A percentile compares a stretch with the other conserved stretches of the same genome.
These are phyloP conservation scores for Plectus sambesii DNA, from an alignment of 1,140 invertebrate genomes.

Conservation along the genomic window DNA sequence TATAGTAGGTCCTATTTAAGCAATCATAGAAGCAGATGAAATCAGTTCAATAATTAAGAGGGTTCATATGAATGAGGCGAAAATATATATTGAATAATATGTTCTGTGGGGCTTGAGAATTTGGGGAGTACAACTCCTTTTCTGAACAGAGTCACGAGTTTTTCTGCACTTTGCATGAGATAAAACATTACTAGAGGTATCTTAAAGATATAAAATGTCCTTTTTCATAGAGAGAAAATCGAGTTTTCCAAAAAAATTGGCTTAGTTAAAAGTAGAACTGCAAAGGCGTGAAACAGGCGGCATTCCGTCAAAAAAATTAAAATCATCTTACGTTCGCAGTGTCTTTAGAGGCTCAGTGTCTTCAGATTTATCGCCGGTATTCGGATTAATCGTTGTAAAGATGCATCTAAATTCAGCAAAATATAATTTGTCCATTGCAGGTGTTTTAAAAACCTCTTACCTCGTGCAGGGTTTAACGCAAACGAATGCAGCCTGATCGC, in stretches of 20 bases:
- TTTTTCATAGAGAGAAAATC: neutral
- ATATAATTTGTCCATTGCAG: conserved; percentile 10
- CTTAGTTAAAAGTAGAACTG: conserved; percentile 17
- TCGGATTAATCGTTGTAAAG: conserved; percentile 39
- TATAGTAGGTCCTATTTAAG: too few species aligned
- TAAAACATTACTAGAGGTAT: neutral
- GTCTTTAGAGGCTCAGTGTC: conserved; percentile 40
- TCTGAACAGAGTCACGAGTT: too few species aligned
- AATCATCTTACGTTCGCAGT: conserved; percentile 34
- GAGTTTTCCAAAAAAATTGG: conserved; percentile 1
- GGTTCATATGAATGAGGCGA: too few species aligned
- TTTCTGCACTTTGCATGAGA: neutral
- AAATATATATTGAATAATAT: too few species aligned
- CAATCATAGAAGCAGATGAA: too few species aligned
- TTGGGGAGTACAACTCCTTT: too few species aligned
- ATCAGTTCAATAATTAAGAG: too few species aligned
- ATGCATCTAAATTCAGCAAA: conserved; percentile 31
- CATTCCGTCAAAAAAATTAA: conserved; percentile 19
- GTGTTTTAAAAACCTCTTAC: conserved; percentile 12
- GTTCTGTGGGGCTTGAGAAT: too few species aligned
- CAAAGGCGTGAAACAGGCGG: conserved; percentile 20
- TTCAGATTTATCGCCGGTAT: conserved; percentile 36
- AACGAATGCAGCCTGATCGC: conserved; percentile 25
- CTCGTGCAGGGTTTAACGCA: conserved; percentile 36
- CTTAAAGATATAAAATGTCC: conserved; percentile 3